A percentile compares a stretch with the other conserved stretches of the same genome.
Conservation (phyloP, 1,140 invertebrate genomes). For the Camponotus floridanus region DNA sequence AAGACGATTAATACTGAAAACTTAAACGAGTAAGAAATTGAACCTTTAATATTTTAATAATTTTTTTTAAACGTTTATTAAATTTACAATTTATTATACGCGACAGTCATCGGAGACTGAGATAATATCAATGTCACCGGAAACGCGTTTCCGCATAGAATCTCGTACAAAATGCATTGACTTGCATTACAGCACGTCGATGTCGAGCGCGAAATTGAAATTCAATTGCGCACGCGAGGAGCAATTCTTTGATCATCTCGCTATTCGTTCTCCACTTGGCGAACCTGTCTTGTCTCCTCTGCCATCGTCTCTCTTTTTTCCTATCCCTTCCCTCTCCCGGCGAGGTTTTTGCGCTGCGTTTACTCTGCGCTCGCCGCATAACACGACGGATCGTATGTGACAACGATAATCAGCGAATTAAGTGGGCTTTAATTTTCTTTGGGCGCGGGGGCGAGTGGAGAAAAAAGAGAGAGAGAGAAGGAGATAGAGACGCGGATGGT, state of each 20-base stretch:
- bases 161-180: slow-evolving; percentile 18
- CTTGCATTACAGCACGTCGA: slow-evolving; percentile 31
- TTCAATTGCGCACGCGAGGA: slow-evolving; percentile 54
- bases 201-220: slow-evolving; percentile 64
- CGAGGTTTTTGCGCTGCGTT: slow-evolving; percentile 66
- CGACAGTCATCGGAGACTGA: background rate
- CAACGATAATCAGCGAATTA: slow-evolving; percentile 84
- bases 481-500: slow-evolving; percentile 68
- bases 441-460: slow-evolving; percentile 79
- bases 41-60: background rate
- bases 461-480: slow-evolving; percentile 72
- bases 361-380: slow-evolving; percentile 56
- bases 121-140: background rate
- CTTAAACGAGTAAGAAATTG: background rate
- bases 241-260: slow-evolving; percentile 38
- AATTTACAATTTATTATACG: background rate
- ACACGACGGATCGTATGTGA: slow-evolving; percentile 79
- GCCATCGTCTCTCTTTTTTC: slow-evolving; percentile 58
- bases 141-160: background rate
- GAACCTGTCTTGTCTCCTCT: slow-evolving; percentile 28
- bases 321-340: slow-evolving; percentile 54
- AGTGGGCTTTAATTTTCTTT: slow-evolving; percentile 84
- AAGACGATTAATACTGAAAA: background rate
- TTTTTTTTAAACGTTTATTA: slow-evolving; percentile 1
- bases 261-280: slow-evolving; percentile 40